These are phyloP conservation scores for Lipotes vexillifer DNA, from an alignment of 2,113 vertebrate species.

Conservation along the genomic window DNA sequence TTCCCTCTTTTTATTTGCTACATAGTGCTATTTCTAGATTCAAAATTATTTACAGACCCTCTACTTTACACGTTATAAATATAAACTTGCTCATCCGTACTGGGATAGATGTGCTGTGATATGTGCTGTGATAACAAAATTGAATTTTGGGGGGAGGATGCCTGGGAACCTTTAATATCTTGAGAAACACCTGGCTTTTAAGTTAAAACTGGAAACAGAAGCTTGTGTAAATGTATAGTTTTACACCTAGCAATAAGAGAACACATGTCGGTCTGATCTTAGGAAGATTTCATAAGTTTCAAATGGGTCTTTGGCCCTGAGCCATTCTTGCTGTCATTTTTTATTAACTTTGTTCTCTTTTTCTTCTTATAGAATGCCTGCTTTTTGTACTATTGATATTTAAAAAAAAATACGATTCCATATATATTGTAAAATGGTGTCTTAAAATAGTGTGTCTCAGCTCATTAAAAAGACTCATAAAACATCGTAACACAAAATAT, in stretches of 20 bases:
- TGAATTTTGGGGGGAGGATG: not conserved
- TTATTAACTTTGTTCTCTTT: conserved; percentile 73
- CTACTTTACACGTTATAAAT: not conserved
- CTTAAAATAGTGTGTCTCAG: conserved; percentile 59
- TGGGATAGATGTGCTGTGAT: conserved; percentile 50
- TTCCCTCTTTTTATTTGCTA: not conserved
- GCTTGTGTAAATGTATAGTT: conserved; percentile 70
- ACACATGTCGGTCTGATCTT: conserved; percentile 76
- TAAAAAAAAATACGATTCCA: conserved; percentile 61
- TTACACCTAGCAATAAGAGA: conserved; percentile 79
- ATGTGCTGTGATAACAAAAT: conserved; percentile 56
- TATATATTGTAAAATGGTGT: conserved; percentile 48
- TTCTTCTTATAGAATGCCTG: conserved; percentile 46
- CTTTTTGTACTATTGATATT: conserved; percentile 30
- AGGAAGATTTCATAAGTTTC: conserved; percentile 76
- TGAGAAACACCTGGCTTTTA: conserved; percentile 54
- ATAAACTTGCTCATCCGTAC: conserved; percentile 9
- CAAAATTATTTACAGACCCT: conserved; percentile 28
- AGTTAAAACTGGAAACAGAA: conserved; percentile 77
- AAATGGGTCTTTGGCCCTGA: conserved; percentile 71
- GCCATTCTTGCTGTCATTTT: conserved; percentile 76
- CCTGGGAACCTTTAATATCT: conserved; percentile 50
- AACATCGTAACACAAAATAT: conserved; percentile 38
- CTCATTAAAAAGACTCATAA: conserved; percentile 66
- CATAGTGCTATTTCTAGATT: not conserved